These are phyloP conservation scores for Radopholus similis DNA, from an alignment of 1,140 invertebrate genomes.

Conservation along the genomic window DNA sequence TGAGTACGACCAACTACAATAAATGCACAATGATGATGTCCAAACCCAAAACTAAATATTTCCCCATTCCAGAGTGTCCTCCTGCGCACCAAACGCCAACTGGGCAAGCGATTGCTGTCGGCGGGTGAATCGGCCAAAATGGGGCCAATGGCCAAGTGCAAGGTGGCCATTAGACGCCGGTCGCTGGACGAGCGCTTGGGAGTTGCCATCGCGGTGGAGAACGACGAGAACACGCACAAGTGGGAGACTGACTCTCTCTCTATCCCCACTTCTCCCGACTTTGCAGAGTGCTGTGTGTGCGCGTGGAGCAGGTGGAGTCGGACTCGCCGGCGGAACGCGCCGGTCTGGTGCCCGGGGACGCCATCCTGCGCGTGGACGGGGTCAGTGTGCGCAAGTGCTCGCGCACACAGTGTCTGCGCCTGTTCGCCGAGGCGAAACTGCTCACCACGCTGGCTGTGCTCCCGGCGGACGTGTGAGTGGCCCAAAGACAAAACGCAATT, in stretches of 20 bases:
- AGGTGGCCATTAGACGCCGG: conserved; percentile 24
- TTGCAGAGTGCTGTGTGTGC: conserved; percentile 34
- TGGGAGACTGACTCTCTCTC: not conserved
- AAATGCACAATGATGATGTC: no score
- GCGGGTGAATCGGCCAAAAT: conserved; percentile 23
- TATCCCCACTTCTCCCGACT: not conserved
- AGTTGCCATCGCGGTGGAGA: conserved; percentile 34
- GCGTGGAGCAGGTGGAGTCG: conserved; percentile 40
- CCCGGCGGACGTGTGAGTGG: conserved; percentile 26
- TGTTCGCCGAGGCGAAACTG: conserved; percentile 31
- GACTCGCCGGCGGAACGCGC: conserved; percentile 21
- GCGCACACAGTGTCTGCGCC: conserved; percentile 27
- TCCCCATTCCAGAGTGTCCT: conserved; percentile 17
- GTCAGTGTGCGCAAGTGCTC: conserved; percentile 21
- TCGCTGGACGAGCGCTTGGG: conserved; percentile 29
- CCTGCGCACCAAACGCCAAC: conserved; percentile 26
- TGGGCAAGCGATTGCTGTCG: conserved; percentile 18
- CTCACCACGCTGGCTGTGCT: conserved; percentile 16
- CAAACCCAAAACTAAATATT: not conserved
- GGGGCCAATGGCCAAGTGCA: conserved; percentile 26
- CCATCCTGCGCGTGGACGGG: conserved; percentile 36
- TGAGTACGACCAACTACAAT: no score
- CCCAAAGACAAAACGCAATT: not conserved
- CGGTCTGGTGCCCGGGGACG: conserved; percentile 31
- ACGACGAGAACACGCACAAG: conserved; percentile 16